phyloP scores from a whole-genome alignment of 2,888 invertebrate species.

The Pomacea canaliculata region DNA sequence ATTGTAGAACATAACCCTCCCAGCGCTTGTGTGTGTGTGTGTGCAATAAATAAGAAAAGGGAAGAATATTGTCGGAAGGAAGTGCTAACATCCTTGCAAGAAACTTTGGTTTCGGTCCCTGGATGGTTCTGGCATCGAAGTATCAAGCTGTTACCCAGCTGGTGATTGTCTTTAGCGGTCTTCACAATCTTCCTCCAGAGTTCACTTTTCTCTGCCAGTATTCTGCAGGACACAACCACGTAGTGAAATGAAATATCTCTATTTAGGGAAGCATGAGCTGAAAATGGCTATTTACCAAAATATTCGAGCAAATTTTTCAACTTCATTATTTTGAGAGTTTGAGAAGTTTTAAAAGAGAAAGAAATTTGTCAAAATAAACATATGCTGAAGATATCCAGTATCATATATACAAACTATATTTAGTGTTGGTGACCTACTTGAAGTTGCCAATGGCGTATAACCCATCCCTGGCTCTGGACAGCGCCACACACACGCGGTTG shows the following conservation, averaged over 20 bases:
- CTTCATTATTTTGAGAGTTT: too few relatives aligned
- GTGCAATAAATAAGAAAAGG: too few relatives aligned
- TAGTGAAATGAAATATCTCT: background rate
- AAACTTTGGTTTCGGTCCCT: slow-evolving; percentile 10
- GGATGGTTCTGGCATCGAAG: slow-evolving; percentile 28
- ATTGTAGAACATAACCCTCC: too few relatives aligned
- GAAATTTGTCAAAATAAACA: too few relatives aligned
- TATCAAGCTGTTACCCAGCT: slow-evolving; percentile 23
- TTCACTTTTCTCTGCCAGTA: slow-evolving; percentile 25
- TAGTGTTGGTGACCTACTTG: background rate
- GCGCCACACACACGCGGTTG: slow-evolving; percentile 7
- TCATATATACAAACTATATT: too few relatives aligned
- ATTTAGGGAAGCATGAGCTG: too few relatives aligned
- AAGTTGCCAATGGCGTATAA: slow-evolving; percentile 65
- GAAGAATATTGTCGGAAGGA: too few relatives aligned
- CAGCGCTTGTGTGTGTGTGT: too few relatives aligned
- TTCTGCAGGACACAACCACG: background rate
- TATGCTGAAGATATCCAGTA: too few relatives aligned
- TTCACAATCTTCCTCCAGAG: slow-evolving; percentile 30
- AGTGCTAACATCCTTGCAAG: background rate
- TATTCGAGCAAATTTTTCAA: too few relatives aligned
- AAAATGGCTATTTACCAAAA: too few relatives aligned
- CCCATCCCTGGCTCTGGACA: slow-evolving; percentile 28
- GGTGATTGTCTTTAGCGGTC: slow-evolving; percentile 14
- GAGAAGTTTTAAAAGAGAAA: too few relatives aligned